phyloP scores from a whole-genome alignment of 2,113 vertebrate genomes.

The Odocoileus virginianus region DNA sequence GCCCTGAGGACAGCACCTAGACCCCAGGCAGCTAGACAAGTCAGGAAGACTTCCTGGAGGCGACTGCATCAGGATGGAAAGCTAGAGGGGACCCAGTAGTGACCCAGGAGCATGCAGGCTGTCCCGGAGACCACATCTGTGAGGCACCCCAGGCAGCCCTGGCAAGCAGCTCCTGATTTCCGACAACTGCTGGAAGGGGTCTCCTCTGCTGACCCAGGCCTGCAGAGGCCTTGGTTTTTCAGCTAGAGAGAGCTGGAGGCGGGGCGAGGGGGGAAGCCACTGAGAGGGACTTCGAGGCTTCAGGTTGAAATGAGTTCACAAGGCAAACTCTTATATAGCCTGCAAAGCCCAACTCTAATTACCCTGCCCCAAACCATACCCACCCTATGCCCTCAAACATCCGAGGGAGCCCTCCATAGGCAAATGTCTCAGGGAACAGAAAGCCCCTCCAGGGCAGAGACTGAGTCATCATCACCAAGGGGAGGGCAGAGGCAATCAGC shows the following conservation, averaged over 20 bases:
- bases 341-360: neutral
- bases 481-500: neutral
- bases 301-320: neutral
- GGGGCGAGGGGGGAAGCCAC: rapidly evolving
- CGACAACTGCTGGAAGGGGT: too few relatives aligned
- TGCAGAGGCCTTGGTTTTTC: neutral
- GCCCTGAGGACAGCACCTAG: neutral
- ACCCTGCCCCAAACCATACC: neutral
- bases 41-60: neutral
- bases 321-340: neutral
- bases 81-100: too few relatives aligned
- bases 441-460: neutral
- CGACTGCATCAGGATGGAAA: rapidly evolving
- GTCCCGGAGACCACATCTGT: neutral
- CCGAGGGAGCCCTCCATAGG: rapidly evolving
- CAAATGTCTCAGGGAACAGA: neutral
- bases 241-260: neutral
- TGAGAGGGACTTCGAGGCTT: neutral
- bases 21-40: neutral
- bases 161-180: neutral
- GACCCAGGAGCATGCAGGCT: neutral
- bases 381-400: neutral
- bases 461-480: neutral
- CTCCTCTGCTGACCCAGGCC: neutral
- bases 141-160: neutral